A percentile compares a stretch with the other conserved stretches of the same genome.
Evolutionary conservation across 2,888 invertebrate species (phyloP).

Genomic region (Harmothoe impar): DNA sequence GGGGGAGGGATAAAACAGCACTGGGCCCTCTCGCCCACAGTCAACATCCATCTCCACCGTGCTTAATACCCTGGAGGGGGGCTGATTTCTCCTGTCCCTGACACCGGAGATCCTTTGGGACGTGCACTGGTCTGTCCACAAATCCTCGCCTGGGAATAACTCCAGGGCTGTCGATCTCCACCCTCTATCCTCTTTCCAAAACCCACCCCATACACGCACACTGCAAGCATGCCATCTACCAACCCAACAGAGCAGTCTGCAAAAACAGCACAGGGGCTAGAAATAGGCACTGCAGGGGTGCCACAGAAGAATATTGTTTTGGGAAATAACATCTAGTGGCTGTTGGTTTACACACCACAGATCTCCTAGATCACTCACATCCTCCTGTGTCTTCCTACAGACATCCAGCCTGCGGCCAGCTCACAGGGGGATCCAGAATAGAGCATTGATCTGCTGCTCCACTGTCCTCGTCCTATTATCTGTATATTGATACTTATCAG

Average conservation of each 20-base stretch:
- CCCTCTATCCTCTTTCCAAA: constrained; percentile 1
- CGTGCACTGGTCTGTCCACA: constrained; percentile 5
- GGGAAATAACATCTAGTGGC: neutral
- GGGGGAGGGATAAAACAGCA: neutral
- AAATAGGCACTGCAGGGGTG: neutral
- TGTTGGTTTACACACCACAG: too few relatives aligned
- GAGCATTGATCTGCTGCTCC: neutral
- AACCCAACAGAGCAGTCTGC: neutral
- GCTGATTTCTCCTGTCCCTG: constrained; percentile 43
- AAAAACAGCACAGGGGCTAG: constrained; percentile 10
- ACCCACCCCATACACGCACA: neutral
- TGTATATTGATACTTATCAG: neutral
- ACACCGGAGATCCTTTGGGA: constrained; percentile 34
- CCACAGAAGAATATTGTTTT: neutral
- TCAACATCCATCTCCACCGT: constrained; percentile 21
- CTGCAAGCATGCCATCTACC: neutral
- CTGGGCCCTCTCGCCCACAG: neutral
- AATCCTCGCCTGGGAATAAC: constrained; percentile 42
- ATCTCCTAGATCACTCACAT: too few relatives aligned
- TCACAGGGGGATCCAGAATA: neutral
- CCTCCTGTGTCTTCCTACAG: too few relatives aligned
- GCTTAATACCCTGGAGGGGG: neutral
- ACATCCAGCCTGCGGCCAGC: neutral
- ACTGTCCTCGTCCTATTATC: neutral
- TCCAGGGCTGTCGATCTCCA: neutral